phyloP scores from a whole-genome alignment of 2,797 vertebrate species.

The Okamejei kenojei region DNA sequence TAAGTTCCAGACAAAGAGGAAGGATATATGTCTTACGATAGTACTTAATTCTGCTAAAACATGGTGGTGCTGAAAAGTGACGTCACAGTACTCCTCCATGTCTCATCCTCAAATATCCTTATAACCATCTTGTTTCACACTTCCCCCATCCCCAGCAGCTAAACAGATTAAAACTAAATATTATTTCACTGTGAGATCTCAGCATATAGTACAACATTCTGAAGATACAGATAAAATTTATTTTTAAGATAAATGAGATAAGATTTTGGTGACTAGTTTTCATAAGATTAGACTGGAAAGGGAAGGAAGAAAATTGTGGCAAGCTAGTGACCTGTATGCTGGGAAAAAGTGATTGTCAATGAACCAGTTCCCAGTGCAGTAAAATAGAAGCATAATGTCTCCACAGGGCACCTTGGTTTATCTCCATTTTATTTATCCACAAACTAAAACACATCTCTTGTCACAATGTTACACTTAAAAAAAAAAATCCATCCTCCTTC shows the following conservation, averaged over 20 bases:
- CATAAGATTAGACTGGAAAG: not conserved
- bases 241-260: not conserved
- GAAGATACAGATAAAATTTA: not conserved
- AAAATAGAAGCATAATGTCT: constrained; percentile 37
- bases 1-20: not conserved
- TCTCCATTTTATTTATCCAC: constrained; percentile 38
- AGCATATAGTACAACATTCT: not conserved
- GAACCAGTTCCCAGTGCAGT: constrained; percentile 27
- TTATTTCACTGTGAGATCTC: not conserved
- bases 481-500: not conserved
- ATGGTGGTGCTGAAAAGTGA: not conserved
- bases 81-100: not conserved
- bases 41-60: not conserved
- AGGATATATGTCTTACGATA: not conserved
- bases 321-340: constrained; percentile 26
- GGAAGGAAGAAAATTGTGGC: constrained; percentile 16
- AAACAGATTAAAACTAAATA: not conserved
- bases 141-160: not conserved
- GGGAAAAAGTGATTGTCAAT: constrained; percentile 36
- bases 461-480: constrained; percentile 5
- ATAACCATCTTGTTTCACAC: not conserved
- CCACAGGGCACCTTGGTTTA: constrained; percentile 36
- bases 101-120: not conserved
- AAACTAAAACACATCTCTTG: constrained; percentile 33
- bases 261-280: not conserved